These are phyloP conservation scores for Drosophila santomea DNA, from an alignment of 1,140 invertebrate species.

Conservation along the genomic window DNA sequence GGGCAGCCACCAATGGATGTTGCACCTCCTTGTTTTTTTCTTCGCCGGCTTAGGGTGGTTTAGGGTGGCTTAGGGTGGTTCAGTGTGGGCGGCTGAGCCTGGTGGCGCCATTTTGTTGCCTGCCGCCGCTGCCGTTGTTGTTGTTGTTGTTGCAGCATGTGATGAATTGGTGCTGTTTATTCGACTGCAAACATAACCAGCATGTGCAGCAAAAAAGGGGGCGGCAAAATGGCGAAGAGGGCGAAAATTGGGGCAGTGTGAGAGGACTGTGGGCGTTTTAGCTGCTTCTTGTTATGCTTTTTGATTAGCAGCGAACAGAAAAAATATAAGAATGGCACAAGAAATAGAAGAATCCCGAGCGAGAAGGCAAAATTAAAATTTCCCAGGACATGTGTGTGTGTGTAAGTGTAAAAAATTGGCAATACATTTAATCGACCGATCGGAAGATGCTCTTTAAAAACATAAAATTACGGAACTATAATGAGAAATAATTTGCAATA, in stretches of 20 bases:
- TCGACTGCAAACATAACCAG: conserved; percentile 80
- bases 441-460: not conserved
- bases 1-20: conserved; percentile 33
- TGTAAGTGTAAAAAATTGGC: conserved; percentile 19
- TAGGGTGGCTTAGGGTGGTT: not conserved
- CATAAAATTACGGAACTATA: not conserved
- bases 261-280: not conserved
- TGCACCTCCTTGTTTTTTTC: conserved; percentile 45
- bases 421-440: not conserved
- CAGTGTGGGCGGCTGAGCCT: conserved; percentile 4
- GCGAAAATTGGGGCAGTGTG: not conserved
- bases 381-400: conserved; percentile 12
- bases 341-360: conserved; percentile 4
- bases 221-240: not conserved
- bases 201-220: conserved; percentile 42
- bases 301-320: conserved; percentile 65
- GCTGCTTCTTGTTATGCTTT: conserved; percentile 68
- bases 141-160: conserved; percentile 52
- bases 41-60: not conserved
- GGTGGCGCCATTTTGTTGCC: conserved; percentile 35
- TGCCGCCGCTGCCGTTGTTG: not conserved
- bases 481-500: not conserved
- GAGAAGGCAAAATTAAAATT: conserved; percentile 65
- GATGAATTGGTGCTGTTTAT: conserved; percentile 82
- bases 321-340: conserved; percentile 14